These are phyloP conservation scores for Macrophya annulata DNA, from an alignment of 2,888 invertebrate genomes.

Conservation along the genomic window DNA sequence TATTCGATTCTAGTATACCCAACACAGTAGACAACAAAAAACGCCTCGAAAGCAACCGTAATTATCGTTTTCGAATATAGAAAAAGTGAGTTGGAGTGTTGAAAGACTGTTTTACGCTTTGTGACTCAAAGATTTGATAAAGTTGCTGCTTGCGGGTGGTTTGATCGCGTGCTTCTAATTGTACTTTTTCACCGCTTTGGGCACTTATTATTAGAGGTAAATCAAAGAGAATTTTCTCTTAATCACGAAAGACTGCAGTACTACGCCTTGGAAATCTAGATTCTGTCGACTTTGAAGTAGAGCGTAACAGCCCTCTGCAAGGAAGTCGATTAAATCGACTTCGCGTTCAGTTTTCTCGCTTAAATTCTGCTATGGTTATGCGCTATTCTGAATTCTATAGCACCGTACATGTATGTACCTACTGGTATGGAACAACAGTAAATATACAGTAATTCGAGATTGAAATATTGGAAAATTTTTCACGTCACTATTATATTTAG, in stretches of 20 bases:
- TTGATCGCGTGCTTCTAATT: conserved; percentile 26
- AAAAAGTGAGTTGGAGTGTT: conserved; percentile 6
- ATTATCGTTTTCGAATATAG: conserved; percentile 27
- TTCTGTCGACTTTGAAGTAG: conserved; percentile 33
- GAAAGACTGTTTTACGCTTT: not conserved
- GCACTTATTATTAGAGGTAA: conserved; percentile 21
- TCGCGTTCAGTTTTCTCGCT: not conserved
- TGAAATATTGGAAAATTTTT: conserved; percentile 38
- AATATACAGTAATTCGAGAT: not conserved
- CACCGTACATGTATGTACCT: too few species aligned
- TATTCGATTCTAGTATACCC: not conserved
- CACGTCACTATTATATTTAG: not conserved
- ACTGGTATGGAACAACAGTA: not conserved
- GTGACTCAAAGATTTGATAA: not conserved
- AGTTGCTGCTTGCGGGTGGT: not conserved
- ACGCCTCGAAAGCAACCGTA: conserved; percentile 35
- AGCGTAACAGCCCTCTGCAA: not conserved
- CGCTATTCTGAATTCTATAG: conserved; percentile 9
- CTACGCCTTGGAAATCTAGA: conserved; percentile 4
- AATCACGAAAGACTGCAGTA: conserved; percentile 3
- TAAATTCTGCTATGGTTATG: not conserved
- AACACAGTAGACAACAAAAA: conserved; percentile 30
- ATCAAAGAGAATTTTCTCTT: conserved; percentile 13
- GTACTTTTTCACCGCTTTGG: conserved; percentile 7
- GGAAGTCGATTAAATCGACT: conserved; percentile 26